phyloP scores from a whole-genome alignment of 2,113 vertebrate species.

The Anoplopoma fimbria region DNA sequence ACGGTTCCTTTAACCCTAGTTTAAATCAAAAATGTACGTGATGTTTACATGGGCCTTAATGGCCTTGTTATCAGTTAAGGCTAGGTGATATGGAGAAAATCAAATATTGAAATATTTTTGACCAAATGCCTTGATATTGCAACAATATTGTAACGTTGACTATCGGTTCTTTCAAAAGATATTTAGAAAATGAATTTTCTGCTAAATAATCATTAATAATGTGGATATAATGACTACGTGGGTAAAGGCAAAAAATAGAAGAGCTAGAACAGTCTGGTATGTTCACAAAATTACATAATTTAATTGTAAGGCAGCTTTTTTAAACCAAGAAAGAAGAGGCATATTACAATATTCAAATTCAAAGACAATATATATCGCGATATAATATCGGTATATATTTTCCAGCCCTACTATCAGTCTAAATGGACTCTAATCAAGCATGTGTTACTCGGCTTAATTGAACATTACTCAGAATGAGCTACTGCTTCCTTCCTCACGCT shows the following conservation, averaged over 20 bases:
- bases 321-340: neutral
- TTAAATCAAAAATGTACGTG: neutral
- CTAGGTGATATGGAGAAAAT: neutral
- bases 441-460: neutral
- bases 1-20: too few species aligned
- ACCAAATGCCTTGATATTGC: neutral
- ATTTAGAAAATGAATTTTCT: too few species aligned
- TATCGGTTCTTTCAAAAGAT: too few species aligned
- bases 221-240: neutral
- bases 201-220: neutral
- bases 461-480: slow-evolving; percentile 1
- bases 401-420: neutral
- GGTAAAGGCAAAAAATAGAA: neutral
- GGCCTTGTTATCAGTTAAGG: too few species aligned
- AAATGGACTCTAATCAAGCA: neutral
- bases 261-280: too few species aligned
- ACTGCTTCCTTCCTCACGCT: neutral
- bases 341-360: neutral
- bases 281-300: neutral
- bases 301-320: neutral
- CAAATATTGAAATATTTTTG: neutral
- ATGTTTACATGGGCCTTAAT: too few species aligned
- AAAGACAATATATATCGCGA: neutral
- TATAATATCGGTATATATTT: neutral
- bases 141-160: neutral